Base-by-base conservation (phyloP, 2,888 invertebrate genomes). In the Patella ulyssiponensis region DNA sequence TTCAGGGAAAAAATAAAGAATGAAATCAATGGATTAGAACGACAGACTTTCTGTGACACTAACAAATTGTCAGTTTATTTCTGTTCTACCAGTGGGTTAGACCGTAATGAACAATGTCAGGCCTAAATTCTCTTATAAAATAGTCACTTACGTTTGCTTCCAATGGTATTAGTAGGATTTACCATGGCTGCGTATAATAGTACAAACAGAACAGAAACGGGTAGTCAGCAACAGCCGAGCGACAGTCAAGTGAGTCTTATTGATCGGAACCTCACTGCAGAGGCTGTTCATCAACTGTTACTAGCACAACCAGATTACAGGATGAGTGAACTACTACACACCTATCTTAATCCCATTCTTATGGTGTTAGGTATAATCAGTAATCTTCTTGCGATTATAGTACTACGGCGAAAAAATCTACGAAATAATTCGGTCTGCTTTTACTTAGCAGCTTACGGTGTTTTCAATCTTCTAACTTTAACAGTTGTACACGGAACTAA, bases 321-420 rank as follows among this genome's bases (percentile, higher is more conserved):
- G 77, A 83, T 83, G 83, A 72, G 79, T 69, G 83, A 83, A 76
- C 80, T 81, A 15, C 78, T 86, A 69, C 73, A 82, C 11, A 77
- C 82, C 51, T 87, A 86, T 75, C 69, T 84, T 4, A 85, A 86
- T 12, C 90, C 90, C 7, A 80, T 87, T 44, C 76, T 90, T 14
- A 87, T 90, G 52, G 75, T 88, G 14, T 51, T 88, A 20, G 90
- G 89, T 58, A 86, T 86, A 69, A 80, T 89, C n/a, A 87, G 88
- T 20, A 90, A 90, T 81, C 73, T 84, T 9, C 72, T 88, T 51
- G 86, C 87, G 3, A 75, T 88, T 20, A 69, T 86, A 4, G 85
- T 87, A 7, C 83, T 89, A 27, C 76, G 84, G 2, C 82, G 87
- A 73, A 80, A 83, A 9, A 86, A 85, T 56, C 77, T 88, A 71